Evolutionary conservation across 2,888 invertebrate genomes (phyloP), one percentile per base, ranked within the genome.

Genomic region (Cantharis rustica): DNA sequence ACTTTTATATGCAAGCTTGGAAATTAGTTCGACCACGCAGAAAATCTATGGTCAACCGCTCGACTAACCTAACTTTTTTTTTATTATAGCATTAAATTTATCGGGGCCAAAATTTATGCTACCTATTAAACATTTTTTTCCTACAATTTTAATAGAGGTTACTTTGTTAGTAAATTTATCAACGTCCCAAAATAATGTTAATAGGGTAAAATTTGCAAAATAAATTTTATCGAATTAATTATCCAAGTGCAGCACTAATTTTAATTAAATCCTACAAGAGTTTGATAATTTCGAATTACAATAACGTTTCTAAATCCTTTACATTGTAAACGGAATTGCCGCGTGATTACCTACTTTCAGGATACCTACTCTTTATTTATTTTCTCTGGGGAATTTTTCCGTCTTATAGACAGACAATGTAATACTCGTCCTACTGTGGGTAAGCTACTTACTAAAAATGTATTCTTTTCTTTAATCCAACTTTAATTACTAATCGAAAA

Each of bases 331-430:
- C 47, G 47, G 47, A 13, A 47, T 47, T 47, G 47, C 47, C 47
- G 47, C 47, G 47, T 47, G 47, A 47, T 47, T 47, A 47, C 47
- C 47, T 47, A 47, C 47, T 47, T 64, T 16, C 13, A 64, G 16
- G 64, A 16, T 64, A 64, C 16, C 16, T 17, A 20, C 47, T 47
- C n/a, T 47, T 47, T 47, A 47, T 47, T 47, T 71, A 62, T 76
- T 68, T 71, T 71, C 76, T 74, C 76, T 71, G 47, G 76, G 76
- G 76, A 76, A 71, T 71, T 47, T 76, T 76, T 71, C 71, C 73
- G 71, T 76, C 73, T 76, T 73, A 76, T 76, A 73, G 76, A 76
- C 73, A 73, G 72, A 73, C 76, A 76, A 76, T 71, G 73, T 76
- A 76, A 71, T 70, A 73, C 76, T 73, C 66, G 68, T 75, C 71